Evolutionary conservation across 1,140 invertebrate species (phyloP), one percentile per base, ranked within the genome.

Genomic region (Mesaphorura yosii): DNA sequence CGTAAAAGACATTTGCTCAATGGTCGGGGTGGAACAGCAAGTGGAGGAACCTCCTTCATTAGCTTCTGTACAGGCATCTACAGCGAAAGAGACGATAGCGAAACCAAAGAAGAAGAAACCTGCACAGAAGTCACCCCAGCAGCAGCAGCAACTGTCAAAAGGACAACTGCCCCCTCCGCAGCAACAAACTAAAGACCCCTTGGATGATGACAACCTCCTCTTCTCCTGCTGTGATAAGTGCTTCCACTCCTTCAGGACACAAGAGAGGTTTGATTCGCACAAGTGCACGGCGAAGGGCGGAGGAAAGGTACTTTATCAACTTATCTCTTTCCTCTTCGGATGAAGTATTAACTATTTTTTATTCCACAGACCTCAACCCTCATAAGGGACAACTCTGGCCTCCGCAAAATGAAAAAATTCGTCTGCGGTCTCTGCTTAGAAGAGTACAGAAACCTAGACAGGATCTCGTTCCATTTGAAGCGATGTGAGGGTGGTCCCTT

Each of bases 401-500:
- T 42, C 17, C 40, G 40, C 6, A 12, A 47, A 1, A 6, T 46
- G 20, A 47, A 25, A 14, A 45, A 42, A 45, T 53, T 53, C 42
- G 31, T 53, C 10, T 53, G 51, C 25, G 40, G 51, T 3, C 37
- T 46, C n/a, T 53, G 51, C 22, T n/a, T 20, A 0, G 38, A 53
- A 17, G 51, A 53, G 26, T 45, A 46, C 27, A 42, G 51, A 2
- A 39, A 20, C 22, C 47, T 26, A 19, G 20, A 39, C 7, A 39
- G 42, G 27, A 53, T 53, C 6, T 31, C 15, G 12, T 29, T 22
- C 20, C 51, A 53, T n/a, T 29, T 53, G 42, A 37, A 34, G 7
- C 26, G 34, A 10, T 53, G 42, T 38, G 51, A 53, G 23, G 29
- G 28, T 17, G 51, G 51, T 2, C 51, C 51, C 14, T 53, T 37